A percentile compares a stretch with the other conserved stretches of the same genome.
These are phyloP conservation scores for Caenorhabditis imperialis DNA, from an alignment of 2,888 invertebrate species.

Conservation along the genomic window DNA sequence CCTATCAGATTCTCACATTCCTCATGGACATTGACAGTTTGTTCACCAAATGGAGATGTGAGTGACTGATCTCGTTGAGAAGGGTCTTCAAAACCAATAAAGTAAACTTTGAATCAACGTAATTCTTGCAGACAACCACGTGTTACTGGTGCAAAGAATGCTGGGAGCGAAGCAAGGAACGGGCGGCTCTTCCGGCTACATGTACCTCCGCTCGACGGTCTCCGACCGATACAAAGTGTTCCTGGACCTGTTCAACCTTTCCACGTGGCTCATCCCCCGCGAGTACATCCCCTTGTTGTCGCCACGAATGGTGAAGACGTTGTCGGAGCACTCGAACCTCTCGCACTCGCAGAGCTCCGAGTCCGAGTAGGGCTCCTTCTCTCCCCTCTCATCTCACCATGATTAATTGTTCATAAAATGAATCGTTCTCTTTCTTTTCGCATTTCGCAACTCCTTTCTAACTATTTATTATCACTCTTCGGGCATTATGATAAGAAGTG, in stretches of 20 bases:
- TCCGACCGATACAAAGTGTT: constrained; percentile 99
- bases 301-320: constrained; percentile 83
- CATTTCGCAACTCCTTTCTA: not conserved
- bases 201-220: constrained; percentile 94
- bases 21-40: constrained; percentile 98
- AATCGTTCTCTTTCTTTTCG: constrained; percentile 8
- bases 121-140: constrained; percentile 89
- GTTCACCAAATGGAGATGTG: constrained; percentile 98
- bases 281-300: constrained; percentile 90
- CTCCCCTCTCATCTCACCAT: constrained; percentile 3
- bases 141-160: constrained; percentile 98
- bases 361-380: constrained; percentile 25
- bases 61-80: constrained; percentile 2
- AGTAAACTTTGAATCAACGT: not conserved
- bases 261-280: constrained; percentile 94
- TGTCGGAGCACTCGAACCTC: constrained; percentile 73
- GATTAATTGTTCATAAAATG: constrained; percentile 42
- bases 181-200: constrained; percentile 97
- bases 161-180: constrained; percentile 97
- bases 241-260: constrained; percentile 95
- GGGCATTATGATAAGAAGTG: constrained; percentile 44
- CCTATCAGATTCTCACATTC: constrained; percentile 92
- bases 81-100: constrained; percentile 13
- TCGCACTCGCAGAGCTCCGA: constrained; percentile 49
- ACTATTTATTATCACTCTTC: constrained; percentile 50